Evolutionary conservation across 2,113 vertebrate genomes (phyloP).

Genomic region (Plecturocebus donacophilus): DNA sequence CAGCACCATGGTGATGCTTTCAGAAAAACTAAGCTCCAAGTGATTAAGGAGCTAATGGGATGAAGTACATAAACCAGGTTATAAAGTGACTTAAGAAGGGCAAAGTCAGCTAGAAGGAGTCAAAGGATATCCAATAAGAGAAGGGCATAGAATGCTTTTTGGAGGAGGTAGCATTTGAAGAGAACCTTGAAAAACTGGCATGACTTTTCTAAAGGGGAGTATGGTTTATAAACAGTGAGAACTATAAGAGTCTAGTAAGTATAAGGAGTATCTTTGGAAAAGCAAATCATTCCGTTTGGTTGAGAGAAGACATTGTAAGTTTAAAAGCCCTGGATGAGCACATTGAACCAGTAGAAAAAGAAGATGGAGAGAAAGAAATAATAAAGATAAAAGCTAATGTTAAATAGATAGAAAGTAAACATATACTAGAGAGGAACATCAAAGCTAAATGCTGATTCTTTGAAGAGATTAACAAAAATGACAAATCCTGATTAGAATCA

Average conservation of each 20-base stretch:
- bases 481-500: not conserved
- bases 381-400: not conserved
- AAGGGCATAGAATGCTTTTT: not conserved
- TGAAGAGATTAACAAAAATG: not conserved
- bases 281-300: not conserved
- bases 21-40: not conserved
- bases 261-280: not conserved
- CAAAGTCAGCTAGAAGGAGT: not conserved
- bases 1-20: not conserved
- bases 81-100: not conserved
- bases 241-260: not conserved
- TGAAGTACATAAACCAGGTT: not conserved
- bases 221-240: not conserved
- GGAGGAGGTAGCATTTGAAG: not conserved
- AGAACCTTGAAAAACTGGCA: not conserved
- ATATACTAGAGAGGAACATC: not conserved
- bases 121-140: not conserved
- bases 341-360: not conserved
- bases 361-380: slow-evolving; percentile 6
- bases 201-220: not conserved
- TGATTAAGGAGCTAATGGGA: not conserved
- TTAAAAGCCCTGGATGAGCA: not conserved
- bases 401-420: not conserved
- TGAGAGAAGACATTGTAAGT: not conserved
- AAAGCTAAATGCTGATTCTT: not conserved